Conservation (phyloP, 2,797 vertebrate species). For the Menidia menidia region DNA sequence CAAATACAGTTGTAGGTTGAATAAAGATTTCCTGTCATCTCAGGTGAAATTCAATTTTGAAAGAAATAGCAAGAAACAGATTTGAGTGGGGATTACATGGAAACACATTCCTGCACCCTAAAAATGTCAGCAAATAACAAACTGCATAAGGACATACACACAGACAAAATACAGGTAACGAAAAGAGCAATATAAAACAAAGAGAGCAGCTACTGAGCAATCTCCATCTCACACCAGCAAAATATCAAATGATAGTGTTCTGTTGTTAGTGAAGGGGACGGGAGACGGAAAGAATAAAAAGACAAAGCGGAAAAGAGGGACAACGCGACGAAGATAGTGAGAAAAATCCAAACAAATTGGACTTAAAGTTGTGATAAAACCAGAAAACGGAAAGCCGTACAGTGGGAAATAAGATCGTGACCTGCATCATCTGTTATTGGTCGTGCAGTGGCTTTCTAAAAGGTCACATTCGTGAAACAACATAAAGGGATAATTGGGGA, state of each 20-base stretch:
- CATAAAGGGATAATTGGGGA: conserved; percentile 35
- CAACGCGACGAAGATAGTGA: background rate
- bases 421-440: conserved; percentile 36
- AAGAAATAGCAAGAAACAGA: background rate
- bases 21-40: background rate
- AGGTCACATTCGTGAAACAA: conserved; percentile 45
- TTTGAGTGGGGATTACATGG: background rate
- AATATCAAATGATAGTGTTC: background rate
- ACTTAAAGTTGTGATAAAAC: background rate
- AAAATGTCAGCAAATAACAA: background rate
- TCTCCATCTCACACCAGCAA: background rate
- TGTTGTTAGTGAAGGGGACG: conserved; percentile 22
- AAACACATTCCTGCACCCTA: background rate
- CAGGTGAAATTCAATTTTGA: background rate
- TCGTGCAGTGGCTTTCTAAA: conserved; percentile 49
- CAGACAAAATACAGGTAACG: background rate
- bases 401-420: conserved; percentile 14
- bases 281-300: background rate
- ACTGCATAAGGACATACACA: background rate
- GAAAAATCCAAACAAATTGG: conserved; percentile 8
- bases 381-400: conserved; percentile 14
- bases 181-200: background rate
- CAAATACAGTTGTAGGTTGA: background rate
- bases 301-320: background rate
- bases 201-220: background rate